Evolutionary conservation across 2,113 vertebrate species (phyloP).

Genomic region (Toxostoma redivivum): DNA sequence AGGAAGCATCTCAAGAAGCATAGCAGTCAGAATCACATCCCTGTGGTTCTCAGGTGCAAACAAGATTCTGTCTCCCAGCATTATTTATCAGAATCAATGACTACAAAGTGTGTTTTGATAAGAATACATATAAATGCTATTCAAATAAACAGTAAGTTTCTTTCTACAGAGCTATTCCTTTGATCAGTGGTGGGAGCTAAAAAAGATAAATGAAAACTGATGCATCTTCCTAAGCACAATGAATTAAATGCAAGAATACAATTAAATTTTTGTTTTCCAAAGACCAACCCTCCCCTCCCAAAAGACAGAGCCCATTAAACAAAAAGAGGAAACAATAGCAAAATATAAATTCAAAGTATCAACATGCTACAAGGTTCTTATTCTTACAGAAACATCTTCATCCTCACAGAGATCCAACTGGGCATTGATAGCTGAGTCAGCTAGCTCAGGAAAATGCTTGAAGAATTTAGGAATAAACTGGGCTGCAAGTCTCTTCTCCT

Average conservation of each 20-base stretch:
- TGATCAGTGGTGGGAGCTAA: background rate
- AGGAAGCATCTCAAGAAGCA: background rate
- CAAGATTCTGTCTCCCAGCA: background rate
- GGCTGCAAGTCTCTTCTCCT: constrained; percentile 96
- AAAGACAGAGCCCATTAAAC: background rate
- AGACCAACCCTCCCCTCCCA: background rate
- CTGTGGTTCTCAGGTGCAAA: background rate
- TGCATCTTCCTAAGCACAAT: background rate
- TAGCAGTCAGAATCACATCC: background rate
- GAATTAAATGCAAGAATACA: background rate
- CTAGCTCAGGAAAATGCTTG: constrained; percentile 93
- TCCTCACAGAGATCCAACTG: constrained; percentile 98
- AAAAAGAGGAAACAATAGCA: background rate
- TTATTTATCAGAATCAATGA: background rate
- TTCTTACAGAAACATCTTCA: constrained; percentile 96
- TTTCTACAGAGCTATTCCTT: background rate
- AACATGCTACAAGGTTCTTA: background rate
- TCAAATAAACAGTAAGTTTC: background rate
- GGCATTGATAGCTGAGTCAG: constrained; percentile 95
- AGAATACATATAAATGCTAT: background rate
- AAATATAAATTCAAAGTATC: background rate
- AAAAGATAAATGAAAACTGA: background rate
- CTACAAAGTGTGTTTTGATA: background rate
- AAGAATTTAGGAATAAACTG: constrained; percentile 99
- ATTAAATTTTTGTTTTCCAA: background rate